phyloP scores from a whole-genome alignment of 2,113 vertebrate genomes.

The Sorex fumeus region DNA sequence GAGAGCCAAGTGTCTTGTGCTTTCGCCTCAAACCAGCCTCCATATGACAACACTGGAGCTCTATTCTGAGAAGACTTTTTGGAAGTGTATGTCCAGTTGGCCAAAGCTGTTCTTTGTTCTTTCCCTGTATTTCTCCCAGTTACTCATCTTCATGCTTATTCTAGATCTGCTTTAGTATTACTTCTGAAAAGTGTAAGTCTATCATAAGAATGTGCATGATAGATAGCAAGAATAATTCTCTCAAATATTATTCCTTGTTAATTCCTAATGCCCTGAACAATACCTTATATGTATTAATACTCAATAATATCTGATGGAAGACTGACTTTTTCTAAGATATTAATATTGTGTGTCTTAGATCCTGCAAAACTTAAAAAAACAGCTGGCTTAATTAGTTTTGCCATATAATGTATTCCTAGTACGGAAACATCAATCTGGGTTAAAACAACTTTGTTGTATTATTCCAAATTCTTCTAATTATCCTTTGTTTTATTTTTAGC shows the following conservation, averaged over 20 bases:
- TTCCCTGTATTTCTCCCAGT: neutral
- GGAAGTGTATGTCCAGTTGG: neutral
- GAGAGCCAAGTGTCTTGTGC: neutral
- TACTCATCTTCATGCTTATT: neutral
- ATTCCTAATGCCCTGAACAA: neutral
- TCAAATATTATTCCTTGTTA: neutral
- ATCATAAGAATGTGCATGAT: neutral
- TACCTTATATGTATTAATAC: neutral
- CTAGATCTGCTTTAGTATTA: neutral
- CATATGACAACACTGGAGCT: neutral
- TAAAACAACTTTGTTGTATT: conserved; percentile 5
- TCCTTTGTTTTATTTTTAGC: conserved; percentile 7
- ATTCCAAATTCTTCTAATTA: neutral
- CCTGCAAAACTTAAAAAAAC: conserved; percentile 1
- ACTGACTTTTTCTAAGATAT: neutral
- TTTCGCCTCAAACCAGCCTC: neutral
- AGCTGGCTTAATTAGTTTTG: neutral
- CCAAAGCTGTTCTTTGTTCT: neutral
- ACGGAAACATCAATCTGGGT: neutral
- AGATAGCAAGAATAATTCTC: neutral
- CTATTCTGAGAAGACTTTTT: neutral
- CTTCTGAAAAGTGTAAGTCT: neutral
- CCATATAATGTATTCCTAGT: neutral
- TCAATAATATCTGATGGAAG: neutral
- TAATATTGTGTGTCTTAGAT: conserved; percentile 41